Evolutionary conservation across 1,140 invertebrate genomes (phyloP).

Genomic region (Drosophila busckii): DNA sequence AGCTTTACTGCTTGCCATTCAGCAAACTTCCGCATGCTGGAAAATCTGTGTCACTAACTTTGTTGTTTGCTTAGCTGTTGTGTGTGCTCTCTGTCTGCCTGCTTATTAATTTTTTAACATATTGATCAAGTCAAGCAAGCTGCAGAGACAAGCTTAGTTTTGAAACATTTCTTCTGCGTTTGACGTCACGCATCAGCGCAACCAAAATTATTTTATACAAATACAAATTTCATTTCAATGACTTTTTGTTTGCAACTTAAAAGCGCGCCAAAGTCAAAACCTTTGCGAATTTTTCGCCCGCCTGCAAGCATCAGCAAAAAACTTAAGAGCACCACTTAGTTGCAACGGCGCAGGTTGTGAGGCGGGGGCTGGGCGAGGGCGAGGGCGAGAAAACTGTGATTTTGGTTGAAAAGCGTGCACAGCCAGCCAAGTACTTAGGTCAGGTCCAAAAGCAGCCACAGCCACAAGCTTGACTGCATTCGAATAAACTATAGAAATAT

Average conservation of each 20-base stretch:
- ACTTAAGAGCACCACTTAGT: conserved; percentile 68
- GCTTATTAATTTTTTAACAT: conserved; percentile 39
- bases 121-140: background rate
- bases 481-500: conserved; percentile 75
- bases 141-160: conserved; percentile 6
- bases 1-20: conserved; percentile 43
- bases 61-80: background rate
- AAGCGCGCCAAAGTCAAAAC: conserved; percentile 53
- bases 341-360: background rate
- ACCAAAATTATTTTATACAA: conserved; percentile 31
- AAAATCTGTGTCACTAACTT: conserved; percentile 52
- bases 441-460: conserved; percentile 40
- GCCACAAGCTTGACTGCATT: conserved; percentile 63
- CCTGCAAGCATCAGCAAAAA: conserved; percentile 64
- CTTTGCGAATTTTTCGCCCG: conserved; percentile 35
- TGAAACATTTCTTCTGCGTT: background rate
- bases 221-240: conserved; percentile 47
- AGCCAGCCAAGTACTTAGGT: conserved; percentile 52
- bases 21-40: conserved; percentile 51
- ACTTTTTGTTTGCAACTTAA: conserved; percentile 57
- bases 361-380: background rate
- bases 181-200: background rate
- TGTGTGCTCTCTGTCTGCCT: conserved; percentile 7
- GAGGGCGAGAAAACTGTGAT: background rate
- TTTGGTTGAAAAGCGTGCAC: conserved; percentile 33